Base-by-base conservation (phyloP, 2,888 invertebrate species). In the Linnaemya vulpina region DNA sequence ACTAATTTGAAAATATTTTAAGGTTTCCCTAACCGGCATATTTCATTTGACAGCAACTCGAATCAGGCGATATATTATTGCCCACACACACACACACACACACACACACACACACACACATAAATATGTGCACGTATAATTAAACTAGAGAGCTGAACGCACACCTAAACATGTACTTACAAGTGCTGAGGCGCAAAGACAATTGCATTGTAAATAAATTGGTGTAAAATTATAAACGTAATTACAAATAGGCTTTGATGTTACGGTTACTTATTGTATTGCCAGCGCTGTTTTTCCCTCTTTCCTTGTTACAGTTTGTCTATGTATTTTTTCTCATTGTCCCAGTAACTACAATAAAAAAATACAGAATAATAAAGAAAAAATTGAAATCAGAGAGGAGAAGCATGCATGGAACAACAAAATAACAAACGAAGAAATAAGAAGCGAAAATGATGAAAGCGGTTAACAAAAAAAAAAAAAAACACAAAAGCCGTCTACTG, bases 161-260 rank as follows among this genome's bases (percentile, higher is more conserved):
- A 30, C 30, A n/a, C n/a, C n/a, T n/a, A n/a, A n/a, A n/a, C n/a
- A 30, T 30, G 30, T 30, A 30, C 30, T 30, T 30, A 30, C n/a
- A 53, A 75, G 55, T 67, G 11, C 11, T 46, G 46, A 65, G 60
- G 75, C 60, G 17, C 53, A 70, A 22, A 46, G 63, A 58, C 38
- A 70, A 71, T 71, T 78, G 60, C 51, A 84, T 65, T 80, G 71
- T 67, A 76, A 84, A 80, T 75, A 76, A 76, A 84, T 80, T 84
- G 80, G 75, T 80, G 80, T 80, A 84, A 84, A 71, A 80, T 84
- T 84, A 75, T 58, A 75, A 75, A 84, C 74, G 30, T 67, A 84
- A 84, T 84, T 84, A 84, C 75, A 80, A 84, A 84, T 80, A 75
- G 71, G 63, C 75, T 84, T 84, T 80, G 60, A 75, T 71, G 80